Evolutionary conservation across 2,888 invertebrate genomes (phyloP), one percentile per base, ranked within the genome.

Genomic region (Mesorhabditis sp.): DNA sequence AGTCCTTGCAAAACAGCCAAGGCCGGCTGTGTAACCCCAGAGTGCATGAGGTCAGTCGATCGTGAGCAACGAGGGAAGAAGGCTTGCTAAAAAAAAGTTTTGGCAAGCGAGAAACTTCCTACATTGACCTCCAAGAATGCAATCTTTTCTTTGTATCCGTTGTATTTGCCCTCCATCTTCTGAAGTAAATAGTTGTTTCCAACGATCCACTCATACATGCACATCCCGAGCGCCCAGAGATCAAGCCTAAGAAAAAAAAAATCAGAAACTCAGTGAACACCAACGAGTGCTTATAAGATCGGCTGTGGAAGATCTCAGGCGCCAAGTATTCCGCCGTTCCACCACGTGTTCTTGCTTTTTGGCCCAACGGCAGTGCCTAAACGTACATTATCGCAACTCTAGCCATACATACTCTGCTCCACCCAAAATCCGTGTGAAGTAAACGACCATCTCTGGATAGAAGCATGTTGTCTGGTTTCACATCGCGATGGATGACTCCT

Each of bases 381-480:
- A 50, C 28, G 28, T 28, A 28, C 28, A 28, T 28, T 28, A 28
- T 28, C 28, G 28, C 28, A 28, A 28, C 28, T 28, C 28, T 28
- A 28, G 28, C 28, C 28, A 28, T 28, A 28, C 28, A 28, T 50
- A 50, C 58, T 50, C n/a, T 50, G 58, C 58, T 50, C 58, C 58
- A 50, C 7, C 58, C 58, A n/a, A 50, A 50, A n/a, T 50, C 58
- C 10, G 58, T 50, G 58, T 50, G 58, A 13, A 50, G 10, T 50
- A 50, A 13, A n/a, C 58, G 58, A 50, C 58, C 58, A 50, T 50
- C 58, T n/a, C 7, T 50, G 7, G 58, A 13, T 10, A 86, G 72
- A 5, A 86, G 77, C 15, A 86, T 70, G 72, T 86, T 86, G 65
- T 86, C 86, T 13, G 83, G 82, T 72, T 85, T 83, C 72, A 86